These are phyloP conservation scores for Dendrocincla tyrannina DNA, from an alignment of 2,797 vertebrate genomes.

Conservation along the genomic window DNA sequence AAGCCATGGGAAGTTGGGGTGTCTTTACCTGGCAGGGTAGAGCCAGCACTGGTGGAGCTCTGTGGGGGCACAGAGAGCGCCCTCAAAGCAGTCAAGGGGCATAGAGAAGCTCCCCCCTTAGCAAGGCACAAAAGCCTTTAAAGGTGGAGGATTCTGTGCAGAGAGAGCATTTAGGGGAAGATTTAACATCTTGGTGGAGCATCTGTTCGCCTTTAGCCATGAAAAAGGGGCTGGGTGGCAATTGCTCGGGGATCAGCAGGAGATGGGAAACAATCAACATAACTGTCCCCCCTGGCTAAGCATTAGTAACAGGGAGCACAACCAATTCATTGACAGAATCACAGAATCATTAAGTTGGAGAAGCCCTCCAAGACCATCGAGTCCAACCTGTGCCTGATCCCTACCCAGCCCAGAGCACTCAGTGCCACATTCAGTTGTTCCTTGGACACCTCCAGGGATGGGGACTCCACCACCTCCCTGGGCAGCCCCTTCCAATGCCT, in stretches of 20 bases:
- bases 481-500: neutral
- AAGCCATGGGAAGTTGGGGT: fast-evolving
- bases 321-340: neutral
- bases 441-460: neutral
- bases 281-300: neutral
- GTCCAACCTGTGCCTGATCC: neutral
- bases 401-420: neutral
- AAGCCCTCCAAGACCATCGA: neutral
- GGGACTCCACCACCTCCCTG: neutral
- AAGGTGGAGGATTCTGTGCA: neutral
- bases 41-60: neutral
- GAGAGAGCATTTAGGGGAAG: neutral
- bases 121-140: neutral
- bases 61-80: neutral
- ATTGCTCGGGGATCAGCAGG: neutral
- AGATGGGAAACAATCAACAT: neutral
- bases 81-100: neutral
- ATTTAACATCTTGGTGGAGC: neutral
- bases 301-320: neutral
- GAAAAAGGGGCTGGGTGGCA: neutral
- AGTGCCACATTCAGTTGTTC: neutral
- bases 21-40: neutral
- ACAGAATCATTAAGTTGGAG: neutral
- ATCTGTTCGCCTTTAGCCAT: neutral
- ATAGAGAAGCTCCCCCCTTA: neutral